These are phyloP conservation scores for Holothuria glaberrima DNA, from an alignment of 35 echinoderm and acorn worm genomes.

Conservation along the genomic window DNA sequence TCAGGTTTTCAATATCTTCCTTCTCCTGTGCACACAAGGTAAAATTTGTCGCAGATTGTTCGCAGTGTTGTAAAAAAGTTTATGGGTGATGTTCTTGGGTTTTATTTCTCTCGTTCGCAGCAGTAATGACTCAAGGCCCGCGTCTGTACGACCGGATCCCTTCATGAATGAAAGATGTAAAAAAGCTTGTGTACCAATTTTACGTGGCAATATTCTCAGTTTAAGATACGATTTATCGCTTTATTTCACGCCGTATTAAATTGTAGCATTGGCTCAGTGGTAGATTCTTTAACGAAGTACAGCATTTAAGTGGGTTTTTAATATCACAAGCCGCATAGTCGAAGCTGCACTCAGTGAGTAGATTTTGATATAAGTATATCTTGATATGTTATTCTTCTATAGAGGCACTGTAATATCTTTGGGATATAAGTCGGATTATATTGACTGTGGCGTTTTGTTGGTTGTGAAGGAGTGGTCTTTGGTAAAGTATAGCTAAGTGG, in stretches of 20 bases:
- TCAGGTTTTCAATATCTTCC: not conserved
- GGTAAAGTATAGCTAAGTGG: too few species aligned
- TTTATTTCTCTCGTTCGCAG: slow-evolving; percentile 52
- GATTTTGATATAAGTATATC: not conserved
- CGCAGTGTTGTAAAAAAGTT: slow-evolving; percentile 53
- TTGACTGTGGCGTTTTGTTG: too few species aligned
- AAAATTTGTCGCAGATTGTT: slow-evolving; percentile 45
- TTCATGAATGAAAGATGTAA: slow-evolving; percentile 16
- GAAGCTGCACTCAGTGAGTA: not conserved
- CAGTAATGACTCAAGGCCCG: slow-evolving; percentile 54
- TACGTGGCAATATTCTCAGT: slow-evolving; percentile 60
- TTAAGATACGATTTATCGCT: slow-evolving; percentile 59
- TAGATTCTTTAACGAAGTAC: slow-evolving; percentile 57
- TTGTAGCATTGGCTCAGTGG: slow-evolving; percentile 37
- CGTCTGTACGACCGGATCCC: slow-evolving; percentile 41
- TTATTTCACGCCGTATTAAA: slow-evolving; percentile 60
- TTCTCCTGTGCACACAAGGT: slow-evolving; percentile 19
- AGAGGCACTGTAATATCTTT: too few species aligned
- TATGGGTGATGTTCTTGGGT: slow-evolving; percentile 42
- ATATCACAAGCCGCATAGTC: slow-evolving; percentile 25
- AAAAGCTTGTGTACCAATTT: slow-evolving; percentile 43
- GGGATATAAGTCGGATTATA: too few species aligned
- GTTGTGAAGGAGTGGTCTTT: too few species aligned
- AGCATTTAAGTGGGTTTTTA: slow-evolving; percentile 59
- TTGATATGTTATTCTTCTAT: not conserved